Evolutionary conservation across 2,113 vertebrate genomes (phyloP), one percentile per base, ranked within the genome.

Genomic region (Elephantulus edwardii): DNA sequence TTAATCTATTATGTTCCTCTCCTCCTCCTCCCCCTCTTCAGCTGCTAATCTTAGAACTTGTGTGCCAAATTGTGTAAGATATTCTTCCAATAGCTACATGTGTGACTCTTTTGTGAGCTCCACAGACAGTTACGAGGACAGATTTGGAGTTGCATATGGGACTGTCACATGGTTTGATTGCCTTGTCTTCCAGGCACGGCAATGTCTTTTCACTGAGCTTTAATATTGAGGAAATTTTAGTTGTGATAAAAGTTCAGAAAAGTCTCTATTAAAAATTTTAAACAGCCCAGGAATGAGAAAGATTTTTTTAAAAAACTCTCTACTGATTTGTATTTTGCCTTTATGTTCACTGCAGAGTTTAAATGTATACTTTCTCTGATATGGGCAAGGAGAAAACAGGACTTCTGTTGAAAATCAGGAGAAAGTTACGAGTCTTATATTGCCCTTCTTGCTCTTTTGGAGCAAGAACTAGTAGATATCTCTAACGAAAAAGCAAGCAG

Each of bases 131-230:
- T 97, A 97, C 46, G 95, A 97, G 97, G 97, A 98, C 97, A 98
- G 97, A 98, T 98, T 98, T 98, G 97, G 96, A 98, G 97, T 97
- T 98, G 96, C 98, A 98, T 98, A 98, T 98, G 98, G 97, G 97
- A 97, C 97, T 98, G 97, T 97, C 97, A 98, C 98, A 97, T 97
- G 97, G 94, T 97, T 97, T 98, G 97, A 98, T 97, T 97, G 97
- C 97, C 96, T 97, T 97, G 96, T 98, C 97, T 98, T 97, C 95
- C 96, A 97, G 95, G 96, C 96, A 97, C 96, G 96, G 96, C 96
- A 96, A 97, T 97, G 97, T 97, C 94, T 97, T 97, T 97, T 96
- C 90, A 97, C 97, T 96, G 96, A 96, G 96, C 95, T 96, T 95
- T 96, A 97, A 97, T 97, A 97, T 94, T 92, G 92, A 96, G 86